Evolutionary conservation across 2,888 invertebrate genomes (phyloP), one percentile per base, ranked within the genome.

Genomic region (Plebejus melissa): DNA sequence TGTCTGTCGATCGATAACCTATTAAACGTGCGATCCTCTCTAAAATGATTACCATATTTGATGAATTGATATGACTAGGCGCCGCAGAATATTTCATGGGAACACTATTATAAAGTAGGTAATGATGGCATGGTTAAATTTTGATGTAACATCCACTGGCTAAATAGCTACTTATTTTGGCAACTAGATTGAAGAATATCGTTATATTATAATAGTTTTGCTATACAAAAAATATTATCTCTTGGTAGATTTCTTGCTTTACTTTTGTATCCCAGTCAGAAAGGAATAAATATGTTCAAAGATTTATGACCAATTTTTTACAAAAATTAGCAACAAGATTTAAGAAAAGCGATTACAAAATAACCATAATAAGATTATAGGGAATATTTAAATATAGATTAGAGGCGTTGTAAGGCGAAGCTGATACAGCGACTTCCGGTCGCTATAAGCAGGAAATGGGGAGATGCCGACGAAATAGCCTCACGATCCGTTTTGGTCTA

Each of bases 401-500:
- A 65, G 65, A 65, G 65, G 32, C 32, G 65, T 16, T 28, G 46
- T 72, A 32, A 50, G 36, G 5, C 22, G 28, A 11, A 41, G 70
- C n/a, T 54, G 72, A 72, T 72, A 72, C 72, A 71, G 71, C 71
- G 6, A 72, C 72, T 50, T 72, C 72, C 72, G 72, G 50, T 6
- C 54, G 81, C 83, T 85, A 82, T 84, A 84, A 82, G 82, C 85
- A 81, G 89, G 89, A 89, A 90, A 91, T 89, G 83, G 87, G 84
- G 84, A 85, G 87, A 86, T 84, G 84, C 84, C 85, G 85, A 82
- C 84, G 88, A 86, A 90, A 90, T 89, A 88, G 88, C 87, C 85
- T 85, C 88, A 87, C 90, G 90, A 89, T 87, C 90, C 87, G 86
- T 88, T 89, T 87, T 84, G 88, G 88, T 86, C 85, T 86, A 88